Evolutionary conservation across 2,797 vertebrate species (phyloP), one percentile per base, ranked within the genome.

Genomic region (Champsocephalus esox): DNA sequence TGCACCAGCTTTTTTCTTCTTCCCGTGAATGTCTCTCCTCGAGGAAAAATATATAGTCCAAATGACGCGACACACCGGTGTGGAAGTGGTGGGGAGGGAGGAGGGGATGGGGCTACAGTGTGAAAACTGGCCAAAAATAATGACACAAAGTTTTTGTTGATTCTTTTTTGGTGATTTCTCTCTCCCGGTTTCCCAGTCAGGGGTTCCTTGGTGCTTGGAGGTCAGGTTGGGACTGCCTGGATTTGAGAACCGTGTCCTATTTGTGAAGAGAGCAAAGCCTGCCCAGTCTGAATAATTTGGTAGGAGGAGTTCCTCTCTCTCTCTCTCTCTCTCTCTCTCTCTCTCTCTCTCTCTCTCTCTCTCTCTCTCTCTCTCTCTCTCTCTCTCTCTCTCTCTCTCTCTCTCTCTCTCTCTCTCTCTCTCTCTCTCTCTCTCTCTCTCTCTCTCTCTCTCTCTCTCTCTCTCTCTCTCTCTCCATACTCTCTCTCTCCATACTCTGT

Each of bases 241-340:
- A 94, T 95, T 94, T 94, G 91, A 92, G 93, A 93, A 96, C 96
- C 94, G 96, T 92, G 97, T 96, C 96, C 96, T 97, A 97, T 98
- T 97, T 98, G 97, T 97, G 96, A 95, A 95, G 96, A 94, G 95
- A 94, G 92, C 95, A 96, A 95, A 96, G 96, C 97, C 98, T 96
- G 96, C 97, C 97, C 97, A 97, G 96, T 96, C 94, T 95, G 96
- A 96, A 96, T 98, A 96, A 97, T 97, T 96, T 96, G 96, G 97
- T 96, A 97, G 97, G 98, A 98, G 98, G 97, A 97, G 97, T 90
- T 95, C 94, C 87, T 75, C 93, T 92, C 94, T 92, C 81, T 88
- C 94, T 91, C 38, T 13, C 77, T 34, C 92, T 65, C 92, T 92
- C 93, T 91, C 65, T 9, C 50, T 21, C 32, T 8, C 65, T 11